Conservation (phyloP, 2,797 vertebrate genomes). For the Rhabdophis nuchalis region DNA sequence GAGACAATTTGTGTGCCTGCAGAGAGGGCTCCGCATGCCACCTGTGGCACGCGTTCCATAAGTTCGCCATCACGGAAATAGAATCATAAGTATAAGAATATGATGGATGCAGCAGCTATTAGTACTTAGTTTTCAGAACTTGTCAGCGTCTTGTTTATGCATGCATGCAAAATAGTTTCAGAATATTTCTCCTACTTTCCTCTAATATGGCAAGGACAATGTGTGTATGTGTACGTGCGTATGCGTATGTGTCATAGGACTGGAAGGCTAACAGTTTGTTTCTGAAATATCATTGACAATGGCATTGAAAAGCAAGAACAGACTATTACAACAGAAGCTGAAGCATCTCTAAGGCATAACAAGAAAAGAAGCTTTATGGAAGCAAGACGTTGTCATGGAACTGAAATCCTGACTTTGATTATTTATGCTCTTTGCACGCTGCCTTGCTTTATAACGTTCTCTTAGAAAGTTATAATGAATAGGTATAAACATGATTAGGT, state of each 20-base stretch:
- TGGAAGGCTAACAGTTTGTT: neutral
- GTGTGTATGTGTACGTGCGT: too few relatives aligned
- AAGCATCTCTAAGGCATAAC: neutral
- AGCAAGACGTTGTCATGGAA: constrained; percentile 4
- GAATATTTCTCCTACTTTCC: neutral
- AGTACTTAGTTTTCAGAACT: neutral
- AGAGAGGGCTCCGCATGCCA: too few relatives aligned
- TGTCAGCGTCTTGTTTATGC: neutral
- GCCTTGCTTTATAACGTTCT: neutral
- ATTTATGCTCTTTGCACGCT: neutral
- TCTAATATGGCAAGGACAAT: neutral
- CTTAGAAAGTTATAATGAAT: neutral
- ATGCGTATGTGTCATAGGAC: neutral
- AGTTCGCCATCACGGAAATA: neutral
- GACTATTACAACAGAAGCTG: neutral
- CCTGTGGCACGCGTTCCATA: too few relatives aligned
- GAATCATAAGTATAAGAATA: neutral
- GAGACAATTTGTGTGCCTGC: too few relatives aligned
- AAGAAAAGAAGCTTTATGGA: neutral
- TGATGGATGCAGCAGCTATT: neutral
- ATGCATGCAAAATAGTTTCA: neutral
- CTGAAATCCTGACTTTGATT: neutral
- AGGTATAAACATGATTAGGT: neutral
- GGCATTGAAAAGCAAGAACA: neutral
- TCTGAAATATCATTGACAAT: neutral